Evolutionary conservation across 2,888 invertebrate species (phyloP), one percentile per base, ranked within the genome.

Genomic region (Plebejus anna): DNA sequence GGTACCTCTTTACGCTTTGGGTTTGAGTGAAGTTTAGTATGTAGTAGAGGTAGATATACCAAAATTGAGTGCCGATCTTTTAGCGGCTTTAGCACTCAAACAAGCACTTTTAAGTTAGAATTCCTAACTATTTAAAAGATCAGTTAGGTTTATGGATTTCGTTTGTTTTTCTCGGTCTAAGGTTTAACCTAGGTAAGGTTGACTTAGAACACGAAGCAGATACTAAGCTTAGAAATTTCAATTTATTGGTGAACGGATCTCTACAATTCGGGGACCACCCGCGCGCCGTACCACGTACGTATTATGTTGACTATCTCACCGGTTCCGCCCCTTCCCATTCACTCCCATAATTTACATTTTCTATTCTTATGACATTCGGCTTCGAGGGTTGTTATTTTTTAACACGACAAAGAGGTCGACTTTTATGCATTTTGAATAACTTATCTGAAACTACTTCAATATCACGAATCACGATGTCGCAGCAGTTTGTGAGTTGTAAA

Each of bases 321-420:
- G 80, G 84, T 82, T 84, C 86, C 87, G 85, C 86, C 87, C 84
- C 85, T 84, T 86, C 85, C 84, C 87, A 88, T 88, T 88, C 87
- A 87, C 85, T 88, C 89, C 88, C 85, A 83, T 88, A 88, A 92
- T 92, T 92, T 92, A 92, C 91, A 92, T 92, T 87, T 87, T 84
- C 87, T 85, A 86, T 89, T 86, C 86, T 82, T 81, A 79, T 80
- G 78, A 81, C 78, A 76, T 79, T 83, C 79, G 77, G 75, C 82
- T 82, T 81, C 80, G 79, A 75, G 76, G 76, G 78, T 82, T 55
- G 51, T 73, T 73, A 55, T 73, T 73, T 73, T 73, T 73, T 73
- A 51, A 55, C 73, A 32, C 51, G 22, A 72, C 72, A 72, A 72
- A 38, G 71, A 42, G 51, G 47, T 72, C 47, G 72, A 42, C 71